These are phyloP conservation scores for Luscinia megarhynchos DNA, from an alignment of 2,797 vertebrate species.

Conservation along the genomic window DNA sequence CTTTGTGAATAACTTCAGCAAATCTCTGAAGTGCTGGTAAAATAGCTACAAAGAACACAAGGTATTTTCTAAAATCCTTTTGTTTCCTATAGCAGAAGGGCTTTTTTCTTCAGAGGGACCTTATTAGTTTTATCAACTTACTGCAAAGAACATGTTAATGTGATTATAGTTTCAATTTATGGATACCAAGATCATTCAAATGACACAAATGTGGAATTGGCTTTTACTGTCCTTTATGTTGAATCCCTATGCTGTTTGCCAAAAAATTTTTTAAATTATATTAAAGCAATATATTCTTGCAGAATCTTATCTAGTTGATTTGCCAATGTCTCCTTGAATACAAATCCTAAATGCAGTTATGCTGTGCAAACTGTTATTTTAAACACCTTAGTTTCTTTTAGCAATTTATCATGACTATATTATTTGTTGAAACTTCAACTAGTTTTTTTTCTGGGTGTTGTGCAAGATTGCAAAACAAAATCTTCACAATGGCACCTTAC, in stretches of 20 bases:
- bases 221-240: background rate
- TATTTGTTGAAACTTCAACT: constrained; percentile 70
- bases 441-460: constrained; percentile 43
- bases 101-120: background rate
- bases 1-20: background rate
- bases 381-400: constrained; percentile 68
- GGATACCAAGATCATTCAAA: background rate
- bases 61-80: background rate
- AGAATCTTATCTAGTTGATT: constrained; percentile 24
- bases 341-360: constrained; percentile 57
- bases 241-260: background rate
- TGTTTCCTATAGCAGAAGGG: background rate
- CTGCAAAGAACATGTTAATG: background rate
- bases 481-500: background rate
- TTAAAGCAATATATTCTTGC: background rate
- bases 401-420: constrained; percentile 52
- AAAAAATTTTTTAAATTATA: constrained; percentile 38
- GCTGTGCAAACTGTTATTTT: constrained; percentile 68
- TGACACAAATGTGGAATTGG: background rate
- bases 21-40: background rate
- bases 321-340: constrained; percentile 56
- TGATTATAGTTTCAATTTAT: background rate
- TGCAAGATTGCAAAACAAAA: constrained; percentile 65
- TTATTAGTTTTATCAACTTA: background rate
- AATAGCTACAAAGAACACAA: background rate